These are phyloP conservation scores for Heliopora coerulea DNA, from an alignment of 92 coral and sea anemone genomes.

Conservation along the genomic window DNA sequence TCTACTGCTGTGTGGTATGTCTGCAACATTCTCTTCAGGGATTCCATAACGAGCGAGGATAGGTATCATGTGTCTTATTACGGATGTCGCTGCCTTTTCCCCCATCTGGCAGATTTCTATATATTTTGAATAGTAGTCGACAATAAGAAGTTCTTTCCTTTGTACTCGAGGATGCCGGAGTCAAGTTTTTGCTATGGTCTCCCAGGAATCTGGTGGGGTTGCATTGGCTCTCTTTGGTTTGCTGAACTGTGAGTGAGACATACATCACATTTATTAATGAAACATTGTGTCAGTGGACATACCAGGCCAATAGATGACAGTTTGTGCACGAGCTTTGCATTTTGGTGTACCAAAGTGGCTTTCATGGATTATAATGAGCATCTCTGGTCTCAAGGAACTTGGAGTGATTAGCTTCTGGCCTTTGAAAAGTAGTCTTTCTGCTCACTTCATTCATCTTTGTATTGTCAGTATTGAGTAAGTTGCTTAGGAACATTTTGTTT, in stretches of 20 bases:
- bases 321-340: slow-evolving; percentile 55
- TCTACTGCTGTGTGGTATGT: slow-evolving; percentile 60
- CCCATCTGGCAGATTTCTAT: slow-evolving; percentile 49
- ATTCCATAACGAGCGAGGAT: slow-evolving; percentile 61
- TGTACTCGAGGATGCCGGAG: slow-evolving; percentile 54
- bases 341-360: slow-evolving; percentile 68
- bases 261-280: slow-evolving; percentile 43
- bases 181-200: slow-evolving; percentile 64
- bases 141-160: slow-evolving; percentile 56
- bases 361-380: slow-evolving; percentile 50
- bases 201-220: slow-evolving; percentile 48
- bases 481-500: slow-evolving; percentile 28
- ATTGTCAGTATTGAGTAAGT: slow-evolving; percentile 50
- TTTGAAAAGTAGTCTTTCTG: slow-evolving; percentile 56
- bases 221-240: slow-evolving; percentile 50
- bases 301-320: slow-evolving; percentile 51
- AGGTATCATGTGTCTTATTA: slow-evolving; percentile 56
- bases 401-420: slow-evolving; percentile 61
- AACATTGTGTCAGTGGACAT: slow-evolving; percentile 50
- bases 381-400: slow-evolving; percentile 43
- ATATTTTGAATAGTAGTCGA: slow-evolving; percentile 58
- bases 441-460: slow-evolving; percentile 50
- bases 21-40: slow-evolving; percentile 63
- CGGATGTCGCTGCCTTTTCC: slow-evolving; percentile 56
- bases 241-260: slow-evolving; percentile 47